A percentile compares a stretch with the other conserved stretches of the same genome.
Conservation (phyloP, 2,797 vertebrate genomes). For the Chelonia mydas region DNA sequence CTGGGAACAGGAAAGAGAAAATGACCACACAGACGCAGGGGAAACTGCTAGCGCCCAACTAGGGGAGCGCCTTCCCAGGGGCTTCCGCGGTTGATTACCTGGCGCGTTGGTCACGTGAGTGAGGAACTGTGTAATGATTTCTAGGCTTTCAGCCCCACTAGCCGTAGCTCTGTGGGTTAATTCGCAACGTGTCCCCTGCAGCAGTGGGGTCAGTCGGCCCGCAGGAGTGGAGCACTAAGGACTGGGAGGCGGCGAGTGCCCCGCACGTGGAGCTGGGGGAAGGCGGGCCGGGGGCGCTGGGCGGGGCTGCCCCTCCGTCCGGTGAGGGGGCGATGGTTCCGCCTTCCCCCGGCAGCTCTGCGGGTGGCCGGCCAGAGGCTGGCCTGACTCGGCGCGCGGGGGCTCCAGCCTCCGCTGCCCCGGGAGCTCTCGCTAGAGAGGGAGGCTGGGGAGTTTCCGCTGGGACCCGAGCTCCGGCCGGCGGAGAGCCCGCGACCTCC, state of each 20-base stretch:
- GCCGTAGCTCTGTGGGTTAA: not conserved
- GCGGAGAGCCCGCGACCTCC: not conserved
- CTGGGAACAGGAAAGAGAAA: not conserved
- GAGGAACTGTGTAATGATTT: not conserved
- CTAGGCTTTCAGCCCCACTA: fast-evolving
- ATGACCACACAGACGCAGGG: not conserved
- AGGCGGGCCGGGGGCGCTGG: not conserved
- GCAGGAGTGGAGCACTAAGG: no score
- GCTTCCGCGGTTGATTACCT: not conserved
- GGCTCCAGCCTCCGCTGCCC: not conserved
- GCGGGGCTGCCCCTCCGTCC: not conserved
- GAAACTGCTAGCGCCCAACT: not conserved
- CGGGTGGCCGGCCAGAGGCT: not conserved
- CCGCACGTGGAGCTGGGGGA: not conserved
- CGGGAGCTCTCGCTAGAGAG: no score
- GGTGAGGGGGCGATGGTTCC: not conserved
- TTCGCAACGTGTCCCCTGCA: no score
- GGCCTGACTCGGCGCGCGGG: not conserved
- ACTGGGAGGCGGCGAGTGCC: no score
- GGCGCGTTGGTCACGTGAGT: no score
- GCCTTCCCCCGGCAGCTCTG: not conserved
- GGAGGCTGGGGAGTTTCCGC: conserved; percentile 52
- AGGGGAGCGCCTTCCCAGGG: not conserved
- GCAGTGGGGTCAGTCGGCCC: no score
- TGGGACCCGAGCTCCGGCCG: not conserved